Base-by-base conservation (phyloP, 2,888 invertebrate genomes). In the Chironomus tentans region DNA sequence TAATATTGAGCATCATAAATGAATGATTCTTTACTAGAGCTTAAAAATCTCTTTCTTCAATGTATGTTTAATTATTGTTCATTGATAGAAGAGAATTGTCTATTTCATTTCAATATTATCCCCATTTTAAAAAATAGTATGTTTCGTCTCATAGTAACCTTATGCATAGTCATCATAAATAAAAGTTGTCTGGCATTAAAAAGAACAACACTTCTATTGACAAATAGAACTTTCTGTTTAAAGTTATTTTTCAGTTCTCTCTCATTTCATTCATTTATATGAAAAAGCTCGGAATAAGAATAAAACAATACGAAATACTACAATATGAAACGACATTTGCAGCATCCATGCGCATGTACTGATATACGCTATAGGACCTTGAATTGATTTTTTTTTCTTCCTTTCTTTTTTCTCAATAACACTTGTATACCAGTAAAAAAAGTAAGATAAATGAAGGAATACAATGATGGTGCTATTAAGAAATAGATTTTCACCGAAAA, bases 321-420 rank as follows among this genome's bases (percentile, higher is more conserved):
- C 21, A 65, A 24, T 13, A 24, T 21, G 65, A 65, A 65, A 65
- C 21, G 24, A 24, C 65, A 65, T 24, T 65, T 65, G 65, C 65
- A 65, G 24, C 18, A n/a, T 22, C 18, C n/a, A 21, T 68, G 74
- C 74, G 61, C 72, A 76, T 73, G 71, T 22, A 21, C 71, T 15
- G 28, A 18, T 38, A 22, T 56, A 21, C 65, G 21, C 65, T 65
- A 13, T 47, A 56, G 72, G 46, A 56, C 68, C 68, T 65, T 72
- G 73, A 73, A 74, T 74, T 74, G 74, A 74, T 74, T 74, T 74
- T 74, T 46, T 22, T 13, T 18, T 56, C 56, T 56, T 18, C 18
- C 56, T 15, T 18, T 50, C 4, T 50, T 38, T 72, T 61, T 38
- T 72, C 46, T 72, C 72, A 46, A 50, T 71, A 65, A 48, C 62